These are phyloP conservation scores for Drosophila melanocephala DNA, from an alignment of 2,888 invertebrate genomes.

Conservation along the genomic window DNA sequence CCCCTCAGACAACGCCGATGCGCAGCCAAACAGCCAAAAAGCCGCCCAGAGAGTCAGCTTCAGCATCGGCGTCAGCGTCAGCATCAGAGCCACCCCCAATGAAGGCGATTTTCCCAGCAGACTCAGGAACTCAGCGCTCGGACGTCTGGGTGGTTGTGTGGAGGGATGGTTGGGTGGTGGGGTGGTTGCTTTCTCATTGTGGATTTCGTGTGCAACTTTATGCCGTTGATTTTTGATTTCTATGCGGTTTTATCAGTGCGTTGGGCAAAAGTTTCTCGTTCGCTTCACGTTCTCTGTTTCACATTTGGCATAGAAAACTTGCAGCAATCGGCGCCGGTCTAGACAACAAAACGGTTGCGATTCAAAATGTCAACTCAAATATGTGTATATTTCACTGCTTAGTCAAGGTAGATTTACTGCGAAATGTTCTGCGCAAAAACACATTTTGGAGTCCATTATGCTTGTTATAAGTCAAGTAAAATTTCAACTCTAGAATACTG, in stretches of 20 bases:
- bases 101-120: conserved; percentile 6
- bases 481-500: background rate
- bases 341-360: conserved; percentile 23
- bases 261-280: conserved; percentile 52
- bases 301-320: conserved; percentile 35
- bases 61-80: conserved; percentile 9
- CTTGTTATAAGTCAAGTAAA: background rate
- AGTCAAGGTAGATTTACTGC: background rate
- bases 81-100: conserved; percentile 55
- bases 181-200: conserved; percentile 26
- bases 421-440: background rate
- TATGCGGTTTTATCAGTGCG: conserved; percentile 63
- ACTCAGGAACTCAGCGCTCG: conserved; percentile 15
- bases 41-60: conserved; percentile 38
- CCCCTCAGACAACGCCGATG: conserved; percentile 4
- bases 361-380: conserved; percentile 25
- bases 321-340: conserved; percentile 30
- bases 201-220: conserved; percentile 55
- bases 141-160: conserved; percentile 5
- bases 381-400: conserved; percentile 2
- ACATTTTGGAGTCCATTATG: background rate
- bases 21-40: conserved; percentile 64
- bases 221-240: conserved; percentile 70
- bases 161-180: conserved; percentile 12
- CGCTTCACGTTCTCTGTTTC: conserved; percentile 34